Conservation (phyloP, 2,888 invertebrate species). For the Drosophila rellima region DNA sequence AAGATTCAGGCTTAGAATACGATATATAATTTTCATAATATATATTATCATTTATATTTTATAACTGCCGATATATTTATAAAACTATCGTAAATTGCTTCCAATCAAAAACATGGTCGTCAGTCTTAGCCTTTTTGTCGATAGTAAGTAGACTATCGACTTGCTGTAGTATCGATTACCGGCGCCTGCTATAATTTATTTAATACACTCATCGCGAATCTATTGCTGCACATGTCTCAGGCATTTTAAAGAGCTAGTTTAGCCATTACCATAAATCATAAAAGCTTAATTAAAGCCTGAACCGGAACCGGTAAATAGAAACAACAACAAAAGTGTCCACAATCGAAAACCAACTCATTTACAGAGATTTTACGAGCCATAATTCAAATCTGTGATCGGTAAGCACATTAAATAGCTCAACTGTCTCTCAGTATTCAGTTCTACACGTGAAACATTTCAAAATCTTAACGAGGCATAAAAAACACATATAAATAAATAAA, state of each 20-base stretch:
- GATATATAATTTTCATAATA: no score
- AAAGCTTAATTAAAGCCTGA: slow-evolving; percentile 62
- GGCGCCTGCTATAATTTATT: neutral
- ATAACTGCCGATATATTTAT: no score
- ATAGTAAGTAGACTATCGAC: neutral
- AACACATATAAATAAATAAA: slow-evolving; percentile 24
- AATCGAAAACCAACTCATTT: slow-evolving; percentile 62
- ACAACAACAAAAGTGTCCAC: slow-evolving; percentile 15
- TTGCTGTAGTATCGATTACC: neutral
- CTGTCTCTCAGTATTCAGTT: slow-evolving; percentile 12
- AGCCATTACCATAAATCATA: slow-evolving; percentile 55
- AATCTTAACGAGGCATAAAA: slow-evolving; percentile 52
- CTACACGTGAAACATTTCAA: slow-evolving; percentile 61
- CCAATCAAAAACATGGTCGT: no score
- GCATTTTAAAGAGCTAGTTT: slow-evolving; percentile 28
- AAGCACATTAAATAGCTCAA: slow-evolving; percentile 49
- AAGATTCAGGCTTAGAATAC: no score
- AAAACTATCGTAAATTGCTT: no score
- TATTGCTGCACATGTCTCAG: slow-evolving; percentile 36
- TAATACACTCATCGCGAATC: slow-evolving; percentile 2
- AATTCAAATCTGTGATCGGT: slow-evolving; percentile 76
- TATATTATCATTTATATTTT: no score
- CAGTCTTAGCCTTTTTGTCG: no score
- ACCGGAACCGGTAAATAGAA: slow-evolving; percentile 62
- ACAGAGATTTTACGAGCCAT: slow-evolving; percentile 62